Conservation (phyloP, 2,113 vertebrate species). For the human (Homo sapiens) region GRCh38 chr17:40502001-40502500, state of each 20-base stretch:
- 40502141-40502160: background rate
- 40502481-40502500: background rate
- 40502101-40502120: background rate
- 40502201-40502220: background rate
- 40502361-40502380: background rate
- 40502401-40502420: rapidly evolving
- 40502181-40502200: background rate
- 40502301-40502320: background rate
- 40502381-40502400: background rate
- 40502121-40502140: background rate
- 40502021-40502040: background rate
- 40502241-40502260: background rate
- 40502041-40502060: background rate
- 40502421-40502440: background rate
- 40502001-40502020: background rate
- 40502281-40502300: background rate
- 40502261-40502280: background rate
- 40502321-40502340: background rate
- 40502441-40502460: background rate
- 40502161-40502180: background rate
- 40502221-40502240: rapidly evolving
- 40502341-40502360: background rate
- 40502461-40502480: background rate
- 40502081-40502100: background rate
- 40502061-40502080: background rate